Percentiles rank a stretch among this genome's conserved stretches.
Conservation (phyloP, 2,797 vertebrate genomes). For the Acanthopagrus latus region DNA sequence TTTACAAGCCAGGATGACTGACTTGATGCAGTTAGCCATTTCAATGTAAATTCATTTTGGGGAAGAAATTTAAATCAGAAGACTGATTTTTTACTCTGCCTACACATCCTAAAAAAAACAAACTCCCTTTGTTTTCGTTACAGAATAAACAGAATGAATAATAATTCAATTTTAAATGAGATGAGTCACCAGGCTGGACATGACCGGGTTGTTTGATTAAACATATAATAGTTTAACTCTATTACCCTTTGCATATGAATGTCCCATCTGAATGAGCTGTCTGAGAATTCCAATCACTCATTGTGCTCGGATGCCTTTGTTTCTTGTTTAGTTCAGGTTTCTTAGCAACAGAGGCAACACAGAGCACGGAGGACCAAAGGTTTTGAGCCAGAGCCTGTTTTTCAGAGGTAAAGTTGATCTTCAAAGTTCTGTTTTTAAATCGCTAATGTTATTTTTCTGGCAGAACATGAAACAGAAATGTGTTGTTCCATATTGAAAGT, state of each 20-base stretch:
- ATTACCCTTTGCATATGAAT: not conserved
- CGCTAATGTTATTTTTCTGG: not conserved
- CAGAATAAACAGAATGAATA: too few species aligned
- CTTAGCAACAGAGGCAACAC: constrained; percentile 81
- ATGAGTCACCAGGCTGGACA: too few species aligned
- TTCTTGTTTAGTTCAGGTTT: constrained; percentile 66
- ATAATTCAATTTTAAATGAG: too few species aligned
- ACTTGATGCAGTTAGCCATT: too few species aligned
- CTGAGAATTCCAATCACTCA: constrained; percentile 8
- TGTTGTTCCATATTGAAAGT: too few species aligned
- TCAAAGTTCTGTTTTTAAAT: constrained; percentile 1
- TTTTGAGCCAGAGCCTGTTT: constrained; percentile 32
- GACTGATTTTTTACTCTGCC: too few species aligned
- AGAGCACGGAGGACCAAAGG: constrained; percentile 26
- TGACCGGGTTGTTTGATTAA: not conserved
- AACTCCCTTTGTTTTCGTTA: too few species aligned
- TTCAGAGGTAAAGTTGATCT: constrained; percentile 50
- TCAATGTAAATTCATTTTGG: too few species aligned
- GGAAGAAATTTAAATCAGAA: too few species aligned
- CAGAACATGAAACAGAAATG: not conserved
- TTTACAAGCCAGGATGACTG: too few species aligned
- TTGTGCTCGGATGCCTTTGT: constrained; percentile 55
- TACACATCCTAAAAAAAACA: too few species aligned
- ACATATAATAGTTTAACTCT: not conserved
- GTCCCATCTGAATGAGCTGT: not conserved